Percentiles rank a stretch among this genome's conserved stretches.
Conservation (phyloP, 2,797 vertebrate genomes). For the Mico argentatus region DNA sequence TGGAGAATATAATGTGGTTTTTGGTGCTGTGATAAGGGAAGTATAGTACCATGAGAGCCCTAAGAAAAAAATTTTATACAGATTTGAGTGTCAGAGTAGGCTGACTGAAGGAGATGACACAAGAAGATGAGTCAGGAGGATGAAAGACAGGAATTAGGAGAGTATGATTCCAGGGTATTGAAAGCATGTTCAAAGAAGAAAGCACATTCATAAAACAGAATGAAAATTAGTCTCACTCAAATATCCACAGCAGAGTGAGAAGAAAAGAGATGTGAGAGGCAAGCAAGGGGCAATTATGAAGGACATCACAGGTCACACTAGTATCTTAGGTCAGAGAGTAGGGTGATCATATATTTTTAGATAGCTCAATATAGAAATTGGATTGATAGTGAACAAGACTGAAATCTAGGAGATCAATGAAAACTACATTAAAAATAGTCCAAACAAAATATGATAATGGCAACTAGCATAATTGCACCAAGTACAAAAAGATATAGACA, state of each 20-base stretch:
- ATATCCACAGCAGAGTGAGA: rapidly evolving
- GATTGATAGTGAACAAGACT: neutral
- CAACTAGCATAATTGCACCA: neutral
- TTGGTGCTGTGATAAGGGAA: neutral
- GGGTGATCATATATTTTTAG: neutral
- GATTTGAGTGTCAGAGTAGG: neutral
- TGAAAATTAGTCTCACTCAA: neutral
- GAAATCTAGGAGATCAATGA: neutral
- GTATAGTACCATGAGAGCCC: neutral
- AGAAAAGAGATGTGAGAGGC: neutral
- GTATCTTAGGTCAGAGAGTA: neutral
- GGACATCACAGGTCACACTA: neutral
- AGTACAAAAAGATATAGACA: neutral
- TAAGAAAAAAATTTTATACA: neutral
- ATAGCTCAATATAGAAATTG: neutral
- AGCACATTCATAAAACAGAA: neutral
- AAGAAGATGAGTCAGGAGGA: neutral
- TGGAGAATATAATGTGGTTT: neutral
- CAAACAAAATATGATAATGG: neutral
- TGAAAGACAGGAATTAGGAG: neutral
- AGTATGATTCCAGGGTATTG: neutral
- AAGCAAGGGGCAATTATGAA: neutral
- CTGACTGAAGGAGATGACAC: neutral
- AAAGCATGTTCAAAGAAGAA: neutral
- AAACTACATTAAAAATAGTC: neutral